Evolutionary conservation across 2,797 vertebrate species (phyloP).

Genomic region (Characodon lateralis): DNA sequence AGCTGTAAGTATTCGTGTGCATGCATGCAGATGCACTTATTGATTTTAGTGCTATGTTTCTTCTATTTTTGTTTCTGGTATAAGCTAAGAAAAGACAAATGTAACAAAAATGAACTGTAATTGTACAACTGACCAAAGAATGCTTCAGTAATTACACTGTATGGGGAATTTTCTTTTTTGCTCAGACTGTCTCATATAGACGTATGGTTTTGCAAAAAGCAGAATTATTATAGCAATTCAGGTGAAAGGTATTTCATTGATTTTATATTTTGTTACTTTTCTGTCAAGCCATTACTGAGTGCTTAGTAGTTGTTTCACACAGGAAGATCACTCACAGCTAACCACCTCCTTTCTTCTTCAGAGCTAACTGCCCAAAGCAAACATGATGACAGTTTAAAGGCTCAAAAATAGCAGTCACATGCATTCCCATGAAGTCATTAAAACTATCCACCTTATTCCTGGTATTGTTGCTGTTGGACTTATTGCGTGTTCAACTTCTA

Average conservation of each 20-base stretch:
- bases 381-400: not conserved
- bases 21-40: conserved; percentile 10
- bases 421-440: not conserved
- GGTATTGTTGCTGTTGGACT: not conserved
- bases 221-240: not conserved
- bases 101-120: not conserved
- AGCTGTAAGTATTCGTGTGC: conserved; percentile 42
- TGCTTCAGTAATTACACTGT: not conserved
- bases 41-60: conserved; percentile 20
- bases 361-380: not conserved
- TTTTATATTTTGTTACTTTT: not conserved
- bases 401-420: not conserved
- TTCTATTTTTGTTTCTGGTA: conserved; percentile 16
- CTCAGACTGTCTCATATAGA: not conserved
- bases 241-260: not conserved
- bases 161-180: not conserved
- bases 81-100: conserved; percentile 8
- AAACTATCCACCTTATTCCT: not conserved
- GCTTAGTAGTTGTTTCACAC: not conserved
- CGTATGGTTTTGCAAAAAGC: not conserved
- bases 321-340: not conserved
- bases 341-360: not conserved
- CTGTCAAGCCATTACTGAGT: not conserved
- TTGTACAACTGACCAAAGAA: not conserved
- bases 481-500: not conserved